phyloP scores from a whole-genome alignment of 2,888 invertebrate genomes.

The Balanococcus diminutus region DNA sequence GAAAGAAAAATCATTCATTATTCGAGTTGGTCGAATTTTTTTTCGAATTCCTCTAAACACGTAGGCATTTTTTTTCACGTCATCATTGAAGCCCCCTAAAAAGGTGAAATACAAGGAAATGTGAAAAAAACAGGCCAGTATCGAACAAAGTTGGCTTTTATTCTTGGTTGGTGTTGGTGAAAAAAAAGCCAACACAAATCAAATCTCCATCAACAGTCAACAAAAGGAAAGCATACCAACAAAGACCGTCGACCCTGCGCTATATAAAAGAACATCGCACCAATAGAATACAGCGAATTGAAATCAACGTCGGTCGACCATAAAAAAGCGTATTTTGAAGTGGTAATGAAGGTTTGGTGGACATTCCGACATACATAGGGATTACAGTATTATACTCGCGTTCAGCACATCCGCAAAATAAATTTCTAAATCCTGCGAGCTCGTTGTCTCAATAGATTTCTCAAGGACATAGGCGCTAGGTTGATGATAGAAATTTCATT shows the following conservation, averaged over 20 bases:
- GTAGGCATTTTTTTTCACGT: neutral
- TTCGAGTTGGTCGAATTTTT: neutral
- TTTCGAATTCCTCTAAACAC: neutral
- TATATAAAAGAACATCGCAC: neutral
- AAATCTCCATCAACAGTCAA: neutral
- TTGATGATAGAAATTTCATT: conserved; percentile 12
- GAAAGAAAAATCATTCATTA: too few species aligned
- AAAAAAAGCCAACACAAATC: neutral
- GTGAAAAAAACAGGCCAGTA: neutral
- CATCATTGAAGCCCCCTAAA: neutral
- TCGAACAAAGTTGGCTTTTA: neutral
- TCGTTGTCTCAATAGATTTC: neutral
- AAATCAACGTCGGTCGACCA: conserved; percentile 2
- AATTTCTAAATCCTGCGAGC: neutral
- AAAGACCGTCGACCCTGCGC: neutral
- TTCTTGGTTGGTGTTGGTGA: neutral
- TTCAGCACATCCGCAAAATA: neutral
- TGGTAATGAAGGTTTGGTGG: conserved; percentile 16
- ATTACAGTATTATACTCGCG: neutral
- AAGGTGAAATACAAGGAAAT: neutral
- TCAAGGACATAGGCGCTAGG: neutral
- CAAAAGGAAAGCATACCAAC: neutral
- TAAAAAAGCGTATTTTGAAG: conserved; percentile 5
- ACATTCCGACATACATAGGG: neutral
- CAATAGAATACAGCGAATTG: neutral